Evolutionary conservation across 2,888 invertebrate species (phyloP), one percentile per base, ranked within the genome.

Genomic region (Ephialtes manifestator): DNA sequence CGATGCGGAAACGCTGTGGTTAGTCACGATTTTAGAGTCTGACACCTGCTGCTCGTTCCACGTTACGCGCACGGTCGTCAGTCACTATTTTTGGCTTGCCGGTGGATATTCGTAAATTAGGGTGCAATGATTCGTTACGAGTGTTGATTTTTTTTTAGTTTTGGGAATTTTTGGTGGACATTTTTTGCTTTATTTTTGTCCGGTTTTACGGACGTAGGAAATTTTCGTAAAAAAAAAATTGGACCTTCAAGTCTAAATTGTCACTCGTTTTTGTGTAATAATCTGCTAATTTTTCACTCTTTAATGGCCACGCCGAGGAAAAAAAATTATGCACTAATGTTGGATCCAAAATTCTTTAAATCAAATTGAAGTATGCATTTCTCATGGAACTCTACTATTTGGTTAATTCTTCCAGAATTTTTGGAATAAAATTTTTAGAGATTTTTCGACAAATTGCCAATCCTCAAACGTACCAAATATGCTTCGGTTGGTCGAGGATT

Each of bases 21-120:
- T 31, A 43, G 24, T 63, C 35, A 60, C 35, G 65, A 67, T 74
- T 74, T 60, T 63, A 51, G 58, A 39, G 15, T 43, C 74, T 60
- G 81, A 84, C 84, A 84, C 84, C 84, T 84, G 84, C 67, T 84
- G 74, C 77, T 72, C 51, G 13, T 46, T 58, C 7, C 39, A 39
- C 79, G 51, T 48, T 13, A 77, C 53, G 53, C 65, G 60, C 68
- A 48, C n/a, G 7, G 1, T 20, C 24, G 18, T 7, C 15, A 18
- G 60, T 75, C 53, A 35, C 70, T 51, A 46, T 63, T 63, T 63
- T 46, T 46, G 48, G 31, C 20, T 70, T 31, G 39, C 39, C 31
- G 39, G n/a, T 39, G 35, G 39, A n/a, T 15, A 11, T 63, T n/a
- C 4, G 5, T 11, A 5, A 53, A 31, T 1, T 18, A 39, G 43